phyloP scores from a whole-genome alignment of 2,113 vertebrate genomes.

The Actinemys pallida region DNA sequence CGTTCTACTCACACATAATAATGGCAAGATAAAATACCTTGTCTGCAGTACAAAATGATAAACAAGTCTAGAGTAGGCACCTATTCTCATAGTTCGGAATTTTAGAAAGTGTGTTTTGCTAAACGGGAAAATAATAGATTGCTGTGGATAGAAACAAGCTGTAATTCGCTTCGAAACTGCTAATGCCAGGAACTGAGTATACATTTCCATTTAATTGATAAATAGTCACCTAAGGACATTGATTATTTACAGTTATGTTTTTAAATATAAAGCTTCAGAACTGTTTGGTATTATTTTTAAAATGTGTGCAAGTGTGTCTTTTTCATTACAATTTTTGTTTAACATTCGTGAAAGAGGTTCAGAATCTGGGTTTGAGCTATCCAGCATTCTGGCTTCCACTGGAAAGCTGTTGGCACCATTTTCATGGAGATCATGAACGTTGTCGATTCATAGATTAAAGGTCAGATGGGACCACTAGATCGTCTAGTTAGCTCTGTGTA shows the following conservation, averaged over 20 bases:
- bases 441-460: fast-evolving
- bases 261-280: fast-evolving
- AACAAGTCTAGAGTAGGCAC: not conserved
- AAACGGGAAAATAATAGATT: not conserved
- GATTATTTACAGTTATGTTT: not conserved
- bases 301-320: not conserved
- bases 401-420: not conserved
- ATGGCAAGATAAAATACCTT: not conserved
- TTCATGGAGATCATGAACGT: fast-evolving
- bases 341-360: not conserved
- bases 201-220: not conserved
- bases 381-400: not conserved
- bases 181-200: not conserved
- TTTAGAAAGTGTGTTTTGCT: not conserved
- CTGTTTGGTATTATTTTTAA: not conserved
- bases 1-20: fast-evolving
- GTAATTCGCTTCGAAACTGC: fast-evolving
- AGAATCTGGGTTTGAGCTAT: not conserved
- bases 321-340: fast-evolving
- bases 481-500: fast-evolving
- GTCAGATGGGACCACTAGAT: not conserved
- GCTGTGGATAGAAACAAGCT: not conserved
- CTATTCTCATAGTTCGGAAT: too few relatives aligned
- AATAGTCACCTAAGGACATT: fast-evolving
- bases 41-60: not conserved